Percentiles rank a stretch among this genome's conserved stretches.
Evolutionary conservation across 2,888 invertebrate genomes (phyloP).

Genomic region (Biston stratarius): DNA sequence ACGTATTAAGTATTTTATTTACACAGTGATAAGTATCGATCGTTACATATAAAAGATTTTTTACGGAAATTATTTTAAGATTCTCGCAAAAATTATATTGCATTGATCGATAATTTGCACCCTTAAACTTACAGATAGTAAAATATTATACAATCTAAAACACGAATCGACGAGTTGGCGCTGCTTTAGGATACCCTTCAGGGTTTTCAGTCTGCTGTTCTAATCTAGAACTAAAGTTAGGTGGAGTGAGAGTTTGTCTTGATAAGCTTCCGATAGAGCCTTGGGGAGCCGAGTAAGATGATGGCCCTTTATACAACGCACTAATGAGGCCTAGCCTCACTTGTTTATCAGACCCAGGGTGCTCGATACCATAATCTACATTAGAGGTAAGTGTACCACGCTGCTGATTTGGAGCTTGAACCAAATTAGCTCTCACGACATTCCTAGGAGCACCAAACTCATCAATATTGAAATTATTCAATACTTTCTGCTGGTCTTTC

Average conservation of each 20-base stretch:
- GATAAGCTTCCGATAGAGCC: slow-evolving; percentile 71
- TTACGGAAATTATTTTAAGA: no score
- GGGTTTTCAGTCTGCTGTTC: slow-evolving; percentile 68
- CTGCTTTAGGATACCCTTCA: slow-evolving; percentile 67
- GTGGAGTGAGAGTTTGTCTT: slow-evolving; percentile 47
- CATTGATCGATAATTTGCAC: neutral
- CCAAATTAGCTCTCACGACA: slow-evolving; percentile 44
- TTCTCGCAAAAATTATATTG: no score
- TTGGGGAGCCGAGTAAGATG: slow-evolving; percentile 79
- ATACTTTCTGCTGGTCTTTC: slow-evolving; percentile 68
- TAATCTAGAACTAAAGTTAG: slow-evolving; percentile 64
- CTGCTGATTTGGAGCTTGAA: slow-evolving; percentile 50
- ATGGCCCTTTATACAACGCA: slow-evolving; percentile 71
- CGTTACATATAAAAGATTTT: no score
- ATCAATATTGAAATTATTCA: slow-evolving; percentile 69
- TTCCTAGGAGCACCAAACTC: slow-evolving; percentile 67
- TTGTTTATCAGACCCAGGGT: slow-evolving; percentile 57
- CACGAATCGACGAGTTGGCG: slow-evolving; percentile 63
- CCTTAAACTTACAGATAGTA: neutral
- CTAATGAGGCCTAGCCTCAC: slow-evolving; percentile 53
- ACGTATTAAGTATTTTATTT: no score
- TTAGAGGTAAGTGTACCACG: slow-evolving; percentile 57
- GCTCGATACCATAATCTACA: slow-evolving; percentile 65
- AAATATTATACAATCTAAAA: slow-evolving; percentile 42
- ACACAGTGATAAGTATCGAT: no score